phyloP scores from a whole-genome alignment of 2,797 vertebrate genomes.

The Chaetodon trifasciatus region DNA sequence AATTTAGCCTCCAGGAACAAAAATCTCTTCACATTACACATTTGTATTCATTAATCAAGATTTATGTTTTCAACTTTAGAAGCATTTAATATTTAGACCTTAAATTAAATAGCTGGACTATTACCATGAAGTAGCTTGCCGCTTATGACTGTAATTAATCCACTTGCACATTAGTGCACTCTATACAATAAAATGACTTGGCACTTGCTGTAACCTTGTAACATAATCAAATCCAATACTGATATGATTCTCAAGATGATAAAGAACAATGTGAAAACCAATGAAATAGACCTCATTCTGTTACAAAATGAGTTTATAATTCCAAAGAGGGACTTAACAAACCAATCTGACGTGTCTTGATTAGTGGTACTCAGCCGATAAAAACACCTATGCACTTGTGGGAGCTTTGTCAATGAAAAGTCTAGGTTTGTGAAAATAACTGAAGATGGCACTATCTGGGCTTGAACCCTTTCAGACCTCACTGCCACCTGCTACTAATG shows the following conservation, averaged over 20 bases:
- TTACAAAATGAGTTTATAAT: not conserved
- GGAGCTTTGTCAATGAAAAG: not conserved
- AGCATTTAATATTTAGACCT: constrained; percentile 32
- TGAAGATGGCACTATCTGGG: too few relatives aligned
- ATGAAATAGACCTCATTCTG: not conserved
- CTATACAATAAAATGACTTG: constrained; percentile 17
- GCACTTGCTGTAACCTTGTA: constrained; percentile 24
- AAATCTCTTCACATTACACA: constrained; percentile 21
- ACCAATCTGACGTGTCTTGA: not conserved
- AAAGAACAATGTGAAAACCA: not conserved
- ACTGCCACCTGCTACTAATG: too few relatives aligned
- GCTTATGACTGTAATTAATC: constrained; percentile 38
- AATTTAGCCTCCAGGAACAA: constrained; percentile 27
- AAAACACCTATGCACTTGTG: not conserved
- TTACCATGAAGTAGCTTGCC: constrained; percentile 20
- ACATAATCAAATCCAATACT: constrained; percentile 13
- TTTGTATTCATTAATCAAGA: constrained; percentile 34
- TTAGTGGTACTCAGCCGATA: not conserved
- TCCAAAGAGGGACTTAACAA: not conserved
- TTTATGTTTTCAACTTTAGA: constrained; percentile 34
- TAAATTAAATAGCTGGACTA: constrained; percentile 32
- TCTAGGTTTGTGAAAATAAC: not conserved
- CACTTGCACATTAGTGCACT: constrained; percentile 23
- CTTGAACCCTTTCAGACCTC: too few relatives aligned
- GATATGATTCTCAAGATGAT: not conserved